These are phyloP conservation scores for Plebejus melissa DNA, from an alignment of 2,888 invertebrate species.

Conservation along the genomic window DNA sequence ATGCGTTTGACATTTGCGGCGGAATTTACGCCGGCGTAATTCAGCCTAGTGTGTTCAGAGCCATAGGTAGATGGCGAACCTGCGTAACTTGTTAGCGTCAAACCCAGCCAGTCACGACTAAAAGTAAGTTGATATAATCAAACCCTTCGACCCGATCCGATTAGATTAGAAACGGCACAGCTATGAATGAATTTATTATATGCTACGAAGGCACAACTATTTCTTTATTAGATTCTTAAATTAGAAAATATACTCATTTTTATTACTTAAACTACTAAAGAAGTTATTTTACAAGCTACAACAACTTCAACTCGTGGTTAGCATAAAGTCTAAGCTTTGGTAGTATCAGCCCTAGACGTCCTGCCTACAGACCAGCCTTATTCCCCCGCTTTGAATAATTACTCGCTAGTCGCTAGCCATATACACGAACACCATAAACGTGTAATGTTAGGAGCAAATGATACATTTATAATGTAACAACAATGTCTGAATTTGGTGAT, in stretches of 20 bases:
- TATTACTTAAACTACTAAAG: not conserved
- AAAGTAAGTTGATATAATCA: too few relatives aligned
- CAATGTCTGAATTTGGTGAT: slow-evolving; percentile 4
- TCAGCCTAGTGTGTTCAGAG: too few relatives aligned
- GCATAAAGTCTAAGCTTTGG: not conserved
- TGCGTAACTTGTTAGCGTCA: not conserved
- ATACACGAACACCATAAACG: slow-evolving; percentile 26
- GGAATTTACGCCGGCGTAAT: too few relatives aligned
- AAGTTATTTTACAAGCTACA: too few relatives aligned
- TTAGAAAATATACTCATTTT: too few relatives aligned
- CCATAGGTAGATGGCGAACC: not conserved
- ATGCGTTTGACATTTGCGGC: too few relatives aligned
- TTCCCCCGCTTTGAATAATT: slow-evolving; percentile 46
- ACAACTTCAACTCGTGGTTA: not conserved
- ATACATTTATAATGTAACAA: slow-evolving; percentile 13
- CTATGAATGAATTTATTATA: too few relatives aligned
- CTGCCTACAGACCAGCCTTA: slow-evolving; percentile 30
- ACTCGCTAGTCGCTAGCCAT: slow-evolving; percentile 50
- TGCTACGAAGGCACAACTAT: too few relatives aligned
- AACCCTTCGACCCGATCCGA: too few relatives aligned
- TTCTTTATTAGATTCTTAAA: too few relatives aligned
- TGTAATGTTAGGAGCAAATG: slow-evolving; percentile 1
- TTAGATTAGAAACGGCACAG: not conserved
- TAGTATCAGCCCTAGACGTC: slow-evolving; percentile 38
- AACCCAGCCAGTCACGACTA: not conserved